A percentile compares a stretch with the other conserved stretches of the same genome.
Evolutionary conservation across 2,888 invertebrate species (phyloP).

Genomic region (Oscheius sp.): DNA sequence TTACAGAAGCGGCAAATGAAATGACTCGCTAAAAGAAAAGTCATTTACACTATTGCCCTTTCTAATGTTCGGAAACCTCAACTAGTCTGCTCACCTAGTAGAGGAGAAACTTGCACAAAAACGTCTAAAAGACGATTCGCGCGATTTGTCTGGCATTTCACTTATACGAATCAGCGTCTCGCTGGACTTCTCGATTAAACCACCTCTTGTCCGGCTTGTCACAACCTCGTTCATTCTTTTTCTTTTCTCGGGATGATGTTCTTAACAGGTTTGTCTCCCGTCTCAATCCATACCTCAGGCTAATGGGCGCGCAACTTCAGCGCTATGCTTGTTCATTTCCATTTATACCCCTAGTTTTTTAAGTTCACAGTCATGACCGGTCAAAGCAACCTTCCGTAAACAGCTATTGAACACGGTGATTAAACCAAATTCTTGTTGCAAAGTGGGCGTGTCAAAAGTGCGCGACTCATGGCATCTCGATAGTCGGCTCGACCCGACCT

Average conservation of each 20-base stretch:
- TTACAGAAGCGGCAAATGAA: slow-evolving; percentile 20
- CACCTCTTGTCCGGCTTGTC: slow-evolving; percentile 1
- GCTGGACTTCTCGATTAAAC: background rate
- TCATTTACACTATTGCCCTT: slow-evolving; percentile 18
- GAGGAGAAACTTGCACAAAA: slow-evolving; percentile 20
- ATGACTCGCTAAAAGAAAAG: slow-evolving; percentile 5
- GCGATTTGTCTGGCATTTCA: slow-evolving; percentile 19
- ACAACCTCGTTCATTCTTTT: background rate
- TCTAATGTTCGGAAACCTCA: slow-evolving; percentile 24
- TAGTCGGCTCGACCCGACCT: slow-evolving; percentile 34
- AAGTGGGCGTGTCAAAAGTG: slow-evolving; percentile 36
- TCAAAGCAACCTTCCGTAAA: background rate
- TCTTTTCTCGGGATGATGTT: slow-evolving; percentile 2
- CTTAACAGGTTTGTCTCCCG: slow-evolving; percentile 13
- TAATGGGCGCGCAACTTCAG: background rate
- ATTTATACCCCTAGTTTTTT: no score
- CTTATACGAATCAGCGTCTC: slow-evolving; percentile 16
- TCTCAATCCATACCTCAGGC: slow-evolving; percentile 8
- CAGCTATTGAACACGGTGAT: background rate
- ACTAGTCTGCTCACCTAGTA: background rate
- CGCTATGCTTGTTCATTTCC: no score
- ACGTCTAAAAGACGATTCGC: slow-evolving; percentile 10
- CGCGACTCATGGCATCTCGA: slow-evolving; percentile 33
- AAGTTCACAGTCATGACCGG: background rate
- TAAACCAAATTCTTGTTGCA: slow-evolving; percentile 15